These are phyloP conservation scores for Drosophila sp. DNA, from an alignment of 1,140 invertebrate genomes.

Conservation along the genomic window DNA sequence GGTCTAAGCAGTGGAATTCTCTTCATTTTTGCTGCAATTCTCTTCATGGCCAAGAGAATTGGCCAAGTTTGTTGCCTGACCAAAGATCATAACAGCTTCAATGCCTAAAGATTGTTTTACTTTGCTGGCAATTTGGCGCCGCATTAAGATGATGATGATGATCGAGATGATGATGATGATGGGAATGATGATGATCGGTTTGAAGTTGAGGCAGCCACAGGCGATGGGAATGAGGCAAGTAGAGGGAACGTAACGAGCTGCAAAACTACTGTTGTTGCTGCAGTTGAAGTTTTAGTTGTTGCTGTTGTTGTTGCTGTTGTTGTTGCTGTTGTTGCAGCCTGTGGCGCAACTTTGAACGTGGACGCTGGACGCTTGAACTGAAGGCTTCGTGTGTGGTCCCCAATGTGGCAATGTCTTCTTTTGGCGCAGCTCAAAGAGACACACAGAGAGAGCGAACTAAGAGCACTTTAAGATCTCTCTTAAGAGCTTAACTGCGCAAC, in stretches of 20 bases:
- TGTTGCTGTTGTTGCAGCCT: conserved; percentile 40
- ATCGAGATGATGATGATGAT: conserved; percentile 12
- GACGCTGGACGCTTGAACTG: conserved; percentile 8
- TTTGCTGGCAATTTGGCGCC: conserved; percentile 81
- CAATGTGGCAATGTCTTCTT: conserved; percentile 59
- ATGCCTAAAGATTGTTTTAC: conserved; percentile 80
- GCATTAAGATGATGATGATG: conserved; percentile 38
- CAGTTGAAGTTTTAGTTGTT: no score
- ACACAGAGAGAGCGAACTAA: background rate
- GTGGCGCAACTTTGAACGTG: conserved; percentile 54
- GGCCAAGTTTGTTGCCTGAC: conserved; percentile 54
- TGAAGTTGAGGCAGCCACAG: conserved; percentile 16
- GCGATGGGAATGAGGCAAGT: conserved; percentile 34
- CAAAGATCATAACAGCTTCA: conserved; percentile 66
- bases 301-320: conserved; percentile 43
- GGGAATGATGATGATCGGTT: conserved; percentile 5
- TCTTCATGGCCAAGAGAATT: no score
- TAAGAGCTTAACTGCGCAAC: no score
- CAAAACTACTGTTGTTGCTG: conserved; percentile 73
- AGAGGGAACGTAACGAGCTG: conserved; percentile 62
- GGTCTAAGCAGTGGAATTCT: background rate
- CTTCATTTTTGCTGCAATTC: conserved; percentile 18
- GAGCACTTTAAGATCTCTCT: background rate
- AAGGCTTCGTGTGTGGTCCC: conserved; percentile 72
- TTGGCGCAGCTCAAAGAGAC: conserved; percentile 40